phyloP scores from a whole-genome alignment of 2,113 vertebrate species.

The Nansenia antarctica region DNA sequence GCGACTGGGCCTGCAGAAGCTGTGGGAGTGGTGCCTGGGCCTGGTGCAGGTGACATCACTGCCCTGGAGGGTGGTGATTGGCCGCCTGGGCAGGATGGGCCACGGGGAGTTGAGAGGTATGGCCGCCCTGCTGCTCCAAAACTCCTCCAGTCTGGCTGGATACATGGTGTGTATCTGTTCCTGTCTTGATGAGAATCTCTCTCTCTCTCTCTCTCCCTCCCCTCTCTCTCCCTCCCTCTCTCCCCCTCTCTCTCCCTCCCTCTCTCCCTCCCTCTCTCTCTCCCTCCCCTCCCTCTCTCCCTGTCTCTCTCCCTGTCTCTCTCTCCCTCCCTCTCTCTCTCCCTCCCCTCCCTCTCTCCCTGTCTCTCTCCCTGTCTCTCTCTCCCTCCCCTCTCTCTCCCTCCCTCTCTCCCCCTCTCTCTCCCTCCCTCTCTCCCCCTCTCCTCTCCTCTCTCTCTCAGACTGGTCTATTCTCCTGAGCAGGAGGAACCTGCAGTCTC shows the following conservation, averaged over 20 bases:
- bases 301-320: too few species aligned
- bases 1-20: conserved; percentile 92
- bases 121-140: not conserved
- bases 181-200: not conserved
- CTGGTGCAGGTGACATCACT: conserved; percentile 97
- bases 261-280: too few species aligned
- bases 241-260: too few species aligned
- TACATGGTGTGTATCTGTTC: conserved; percentile 3
- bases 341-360: too few species aligned
- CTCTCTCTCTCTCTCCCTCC: not conserved
- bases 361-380: too few species aligned
- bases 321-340: too few species aligned
- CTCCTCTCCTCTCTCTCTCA: conserved; percentile 55
- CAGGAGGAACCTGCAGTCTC: conserved; percentile 93
- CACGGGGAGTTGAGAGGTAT: conserved; percentile 96
- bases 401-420: too few species aligned
- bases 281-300: too few species aligned
- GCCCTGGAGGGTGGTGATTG: conserved; percentile 97
- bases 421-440: not conserved
- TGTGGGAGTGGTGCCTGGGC: conserved; percentile 97
- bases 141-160: too few species aligned
- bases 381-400: too few species aligned
- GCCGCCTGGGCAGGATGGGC: conserved; percentile 95
- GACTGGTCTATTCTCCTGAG: conserved; percentile 98
- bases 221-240: too few species aligned